These are phyloP conservation scores for Felis catus DNA, from an alignment of 2,113 vertebrate species.

Conservation along the genomic window F.catus_Fca126_mat1.0 CM031426.1:50302501-50303000, in stretches of 20 bases:
- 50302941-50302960: conserved; percentile 94
- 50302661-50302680: not conserved
- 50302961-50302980: conserved; percentile 94
- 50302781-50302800: not conserved
- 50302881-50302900: conserved; percentile 90
- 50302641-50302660: not conserved
- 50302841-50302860: not conserved
- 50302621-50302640: not conserved
- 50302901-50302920: conserved; percentile 94
- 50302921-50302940: conserved; percentile 94
- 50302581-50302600: conserved; percentile 16
- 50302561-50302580: conserved; percentile 19
- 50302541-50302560: not conserved
- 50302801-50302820: not conserved
- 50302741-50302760: not conserved
- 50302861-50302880: not conserved
- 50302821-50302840: not conserved
- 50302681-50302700: not conserved
- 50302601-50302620: not conserved
- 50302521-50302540: not conserved
- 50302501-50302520: not conserved
- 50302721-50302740: not conserved
- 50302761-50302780: not conserved
- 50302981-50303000: conserved; percentile 88
- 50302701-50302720: not conserved